These are phyloP conservation scores for Heterohyrax brucei DNA, from an alignment of 2,797 vertebrate species.

Conservation along the genomic window DNA sequence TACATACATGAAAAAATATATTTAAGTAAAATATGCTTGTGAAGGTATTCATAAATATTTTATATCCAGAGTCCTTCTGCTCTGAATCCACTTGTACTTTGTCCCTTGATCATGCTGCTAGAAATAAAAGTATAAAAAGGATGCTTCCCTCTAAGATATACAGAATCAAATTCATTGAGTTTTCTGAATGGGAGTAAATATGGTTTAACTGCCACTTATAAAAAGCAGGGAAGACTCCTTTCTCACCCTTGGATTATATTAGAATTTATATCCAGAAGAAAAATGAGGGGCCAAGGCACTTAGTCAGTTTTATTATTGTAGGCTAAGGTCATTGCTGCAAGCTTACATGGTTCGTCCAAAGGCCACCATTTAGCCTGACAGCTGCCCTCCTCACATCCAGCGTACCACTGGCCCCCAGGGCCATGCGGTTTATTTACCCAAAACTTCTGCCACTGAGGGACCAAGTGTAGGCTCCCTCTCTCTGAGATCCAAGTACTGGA, in stretches of 20 bases:
- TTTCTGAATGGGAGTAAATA: conserved; percentile 58
- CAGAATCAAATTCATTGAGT: conserved; percentile 42
- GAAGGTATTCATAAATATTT: conserved; percentile 47
- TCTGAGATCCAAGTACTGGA: conserved; percentile 4
- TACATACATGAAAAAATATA: background rate
- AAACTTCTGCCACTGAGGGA: background rate
- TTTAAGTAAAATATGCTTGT: conserved; percentile 44
- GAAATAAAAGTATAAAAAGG: conserved; percentile 35
- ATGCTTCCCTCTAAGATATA: conserved; percentile 51
- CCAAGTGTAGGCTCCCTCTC: background rate
- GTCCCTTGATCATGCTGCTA: background rate
- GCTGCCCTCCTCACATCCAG: background rate
- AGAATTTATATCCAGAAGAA: conserved; percentile 32
- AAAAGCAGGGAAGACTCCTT: background rate
- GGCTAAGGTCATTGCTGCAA: background rate
- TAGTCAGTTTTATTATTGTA: background rate
- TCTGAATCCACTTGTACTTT: conserved; percentile 46
- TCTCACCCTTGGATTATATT: background rate
- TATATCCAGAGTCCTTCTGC: conserved; percentile 11
- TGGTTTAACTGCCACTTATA: conserved; percentile 11
- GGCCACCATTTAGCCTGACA: conserved; percentile 2
- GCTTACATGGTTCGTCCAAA: background rate
- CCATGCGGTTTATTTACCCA: background rate
- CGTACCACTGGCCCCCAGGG: background rate
- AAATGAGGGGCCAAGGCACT: background rate